A percentile compares a stretch with the other conserved stretches of the same genome.
Conservation (phyloP, 2,113 vertebrate genomes). For the Sylvicapra grimmia region DNA sequence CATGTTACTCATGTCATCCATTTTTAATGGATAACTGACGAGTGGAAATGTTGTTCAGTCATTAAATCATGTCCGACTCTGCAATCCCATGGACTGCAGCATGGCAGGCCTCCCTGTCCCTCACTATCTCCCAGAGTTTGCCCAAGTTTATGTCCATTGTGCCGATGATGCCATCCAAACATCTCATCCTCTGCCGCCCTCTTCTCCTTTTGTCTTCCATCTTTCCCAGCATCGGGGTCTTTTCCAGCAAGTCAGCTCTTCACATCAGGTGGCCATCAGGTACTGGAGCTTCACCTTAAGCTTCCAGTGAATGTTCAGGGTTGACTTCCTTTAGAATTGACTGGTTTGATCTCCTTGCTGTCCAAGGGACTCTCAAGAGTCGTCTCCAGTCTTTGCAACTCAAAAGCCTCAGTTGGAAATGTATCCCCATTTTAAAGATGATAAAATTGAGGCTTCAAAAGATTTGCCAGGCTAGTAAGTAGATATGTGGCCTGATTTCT, state of each 20-base stretch:
- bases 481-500: fast-evolving
- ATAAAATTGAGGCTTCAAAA: neutral
- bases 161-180: neutral
- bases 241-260: neutral
- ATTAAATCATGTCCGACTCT: neutral
- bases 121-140: neutral
- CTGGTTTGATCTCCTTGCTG: neutral
- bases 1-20: neutral
- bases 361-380: neutral
- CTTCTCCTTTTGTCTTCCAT: neutral
- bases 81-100: neutral
- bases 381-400: neutral
- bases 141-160: neutral
- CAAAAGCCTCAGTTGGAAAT: neutral
- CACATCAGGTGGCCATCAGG: neutral
- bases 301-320: neutral
- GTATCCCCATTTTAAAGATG: neutral
- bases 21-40: fast-evolving
- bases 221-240: neutral
- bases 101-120: neutral
- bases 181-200: neutral
- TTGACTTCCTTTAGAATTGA: neutral
- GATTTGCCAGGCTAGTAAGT: neutral
- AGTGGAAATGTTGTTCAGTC: neutral
- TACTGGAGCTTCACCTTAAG: neutral